phyloP scores from a whole-genome alignment of 2,797 vertebrate species.

The Acipenser ruthenus region DNA sequence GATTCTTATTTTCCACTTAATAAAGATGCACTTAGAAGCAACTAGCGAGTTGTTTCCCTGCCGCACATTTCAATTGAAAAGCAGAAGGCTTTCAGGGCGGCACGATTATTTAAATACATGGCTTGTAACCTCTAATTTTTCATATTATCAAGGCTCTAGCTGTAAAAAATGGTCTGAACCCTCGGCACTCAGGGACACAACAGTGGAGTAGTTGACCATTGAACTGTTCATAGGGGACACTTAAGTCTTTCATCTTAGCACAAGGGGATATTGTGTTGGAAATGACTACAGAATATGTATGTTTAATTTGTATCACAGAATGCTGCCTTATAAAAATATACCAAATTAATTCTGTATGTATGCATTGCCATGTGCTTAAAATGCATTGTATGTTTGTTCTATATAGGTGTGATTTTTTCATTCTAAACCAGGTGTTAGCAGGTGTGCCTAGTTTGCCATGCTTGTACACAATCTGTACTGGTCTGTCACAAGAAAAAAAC shows the following conservation, averaged over 20 bases:
- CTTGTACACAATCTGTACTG: no score
- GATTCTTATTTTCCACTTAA: background rate
- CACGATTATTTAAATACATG: background rate
- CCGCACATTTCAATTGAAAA: background rate
- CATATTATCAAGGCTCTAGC: background rate
- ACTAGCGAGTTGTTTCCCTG: background rate
- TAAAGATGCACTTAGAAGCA: background rate
- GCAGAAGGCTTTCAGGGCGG: background rate
- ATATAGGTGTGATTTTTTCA: no score
- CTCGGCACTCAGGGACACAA: background rate
- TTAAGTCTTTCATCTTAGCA: no score
- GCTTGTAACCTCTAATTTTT: background rate
- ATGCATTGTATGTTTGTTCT: no score
- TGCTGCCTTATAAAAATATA: background rate
- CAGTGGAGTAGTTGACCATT: background rate
- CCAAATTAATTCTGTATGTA: no score
- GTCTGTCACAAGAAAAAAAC: no score
- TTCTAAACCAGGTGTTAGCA: no score
- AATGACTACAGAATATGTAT: no score
- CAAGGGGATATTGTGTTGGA: no score
- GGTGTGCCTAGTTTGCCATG: no score
- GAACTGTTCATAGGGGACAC: background rate
- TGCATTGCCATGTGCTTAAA: no score
- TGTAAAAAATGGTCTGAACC: background rate
- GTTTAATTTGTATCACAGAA: background rate